Evolutionary conservation across 2,797 vertebrate genomes (phyloP).

Genomic region (Strix occidentalis): DNA sequence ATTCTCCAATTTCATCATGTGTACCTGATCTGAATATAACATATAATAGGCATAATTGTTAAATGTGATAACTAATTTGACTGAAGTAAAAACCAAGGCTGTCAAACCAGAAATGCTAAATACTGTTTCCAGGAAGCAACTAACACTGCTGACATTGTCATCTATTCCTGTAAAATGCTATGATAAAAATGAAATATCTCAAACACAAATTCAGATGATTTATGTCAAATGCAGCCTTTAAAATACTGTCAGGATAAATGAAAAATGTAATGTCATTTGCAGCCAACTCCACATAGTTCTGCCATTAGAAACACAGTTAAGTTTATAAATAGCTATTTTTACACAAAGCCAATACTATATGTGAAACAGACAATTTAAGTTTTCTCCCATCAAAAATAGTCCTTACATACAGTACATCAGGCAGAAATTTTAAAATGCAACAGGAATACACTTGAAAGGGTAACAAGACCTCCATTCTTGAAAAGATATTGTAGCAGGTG

Average conservation of each 20-base stretch:
- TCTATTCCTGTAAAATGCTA: constrained; percentile 46
- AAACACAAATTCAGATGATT: constrained; percentile 17
- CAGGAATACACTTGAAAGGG: background rate
- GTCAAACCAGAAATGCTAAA: background rate
- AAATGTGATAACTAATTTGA: background rate
- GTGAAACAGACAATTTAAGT: background rate
- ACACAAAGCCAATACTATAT: background rate
- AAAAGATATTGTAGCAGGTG: background rate
- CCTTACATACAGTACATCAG: background rate
- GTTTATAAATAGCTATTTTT: background rate
- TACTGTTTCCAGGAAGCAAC: constrained; percentile 33
- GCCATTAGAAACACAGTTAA: background rate
- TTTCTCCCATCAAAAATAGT: background rate
- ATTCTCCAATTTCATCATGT: background rate
- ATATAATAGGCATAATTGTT: background rate
- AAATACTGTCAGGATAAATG: background rate
- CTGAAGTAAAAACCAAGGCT: background rate
- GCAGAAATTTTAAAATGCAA: background rate
- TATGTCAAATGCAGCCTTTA: background rate
- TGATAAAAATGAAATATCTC: constrained; percentile 25
- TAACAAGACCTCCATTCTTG: background rate
- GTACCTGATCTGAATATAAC: background rate
- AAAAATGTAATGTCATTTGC: background rate
- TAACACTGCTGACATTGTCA: background rate
- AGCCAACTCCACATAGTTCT: background rate